Evolutionary conservation across 2,113 vertebrate species (phyloP).

Genomic region (Menidia beryllina): DNA sequence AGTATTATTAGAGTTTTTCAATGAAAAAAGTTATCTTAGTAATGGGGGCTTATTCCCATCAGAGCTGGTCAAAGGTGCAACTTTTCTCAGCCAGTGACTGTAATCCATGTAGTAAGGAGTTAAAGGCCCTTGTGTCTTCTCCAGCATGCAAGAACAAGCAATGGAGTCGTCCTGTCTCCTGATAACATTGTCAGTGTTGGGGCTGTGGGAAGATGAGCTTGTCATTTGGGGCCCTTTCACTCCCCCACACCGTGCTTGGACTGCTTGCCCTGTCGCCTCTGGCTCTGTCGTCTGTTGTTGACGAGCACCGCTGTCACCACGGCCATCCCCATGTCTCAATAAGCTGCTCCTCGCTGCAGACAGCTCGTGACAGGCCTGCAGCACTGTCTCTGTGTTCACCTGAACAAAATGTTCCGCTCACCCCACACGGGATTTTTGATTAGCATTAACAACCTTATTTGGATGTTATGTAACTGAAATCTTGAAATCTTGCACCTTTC

Average conservation of each 20-base stretch:
- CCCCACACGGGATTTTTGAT: conserved; percentile 1
- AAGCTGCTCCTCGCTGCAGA: conserved; percentile 40
- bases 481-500: neutral
- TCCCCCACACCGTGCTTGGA: conserved; percentile 35
- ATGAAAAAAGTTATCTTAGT: too few species aligned
- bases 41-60: too few species aligned
- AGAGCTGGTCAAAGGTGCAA: conserved; percentile 17
- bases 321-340: conserved; percentile 20
- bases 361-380: conserved; percentile 48
- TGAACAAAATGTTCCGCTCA: conserved; percentile 38
- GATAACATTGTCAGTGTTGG: conserved; percentile 50
- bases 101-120: conserved; percentile 34
- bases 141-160: conserved; percentile 17
- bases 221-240: conserved; percentile 38
- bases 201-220: conserved; percentile 25
- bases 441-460: conserved; percentile 1
- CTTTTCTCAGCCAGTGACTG: conserved; percentile 27
- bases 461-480: neutral
- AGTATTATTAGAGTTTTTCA: too few species aligned
- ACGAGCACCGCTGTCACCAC: conserved; percentile 56
- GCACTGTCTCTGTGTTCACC: conserved; percentile 41
- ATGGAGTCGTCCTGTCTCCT: conserved; percentile 38
- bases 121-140: conserved; percentile 2
- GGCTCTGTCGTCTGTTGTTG: conserved; percentile 28
- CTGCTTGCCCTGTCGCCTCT: conserved; percentile 54